phyloP scores from a whole-genome alignment of 1,140 invertebrate genomes.

The Conus ventricosus region DNA sequence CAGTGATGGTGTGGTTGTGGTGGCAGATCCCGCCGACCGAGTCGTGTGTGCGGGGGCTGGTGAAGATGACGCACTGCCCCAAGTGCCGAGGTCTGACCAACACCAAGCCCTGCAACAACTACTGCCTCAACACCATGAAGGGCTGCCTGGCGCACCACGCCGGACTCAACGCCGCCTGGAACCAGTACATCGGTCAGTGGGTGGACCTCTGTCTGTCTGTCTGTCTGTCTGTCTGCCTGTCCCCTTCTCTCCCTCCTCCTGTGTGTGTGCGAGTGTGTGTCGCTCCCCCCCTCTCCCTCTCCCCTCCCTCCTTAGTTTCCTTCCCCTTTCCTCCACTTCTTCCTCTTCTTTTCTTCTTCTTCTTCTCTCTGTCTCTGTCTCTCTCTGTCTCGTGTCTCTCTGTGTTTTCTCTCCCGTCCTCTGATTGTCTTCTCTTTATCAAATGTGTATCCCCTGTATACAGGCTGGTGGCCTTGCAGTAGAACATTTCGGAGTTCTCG shows the following conservation, averaged over 20 bases:
- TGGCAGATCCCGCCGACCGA: constrained; percentile 78
- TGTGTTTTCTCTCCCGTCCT: too few relatives aligned
- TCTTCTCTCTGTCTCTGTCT: too few relatives aligned
- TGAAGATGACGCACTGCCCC: constrained; percentile 90
- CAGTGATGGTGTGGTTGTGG: not conserved
- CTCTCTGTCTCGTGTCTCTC: too few relatives aligned
- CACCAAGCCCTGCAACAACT: constrained; percentile 87
- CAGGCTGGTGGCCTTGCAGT: not conserved
- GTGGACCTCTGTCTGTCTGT: not conserved
- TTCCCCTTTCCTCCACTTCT: too few relatives aligned
- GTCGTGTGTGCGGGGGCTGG: constrained; percentile 86
- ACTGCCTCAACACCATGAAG: constrained; percentile 92
- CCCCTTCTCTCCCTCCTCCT: too few relatives aligned
- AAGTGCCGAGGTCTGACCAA: constrained; percentile 85
- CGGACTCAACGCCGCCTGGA: constrained; percentile 91
- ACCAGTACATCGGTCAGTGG: constrained; percentile 89
- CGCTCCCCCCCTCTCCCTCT: not conserved
- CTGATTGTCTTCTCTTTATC: too few relatives aligned
- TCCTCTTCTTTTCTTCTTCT: too few relatives aligned
- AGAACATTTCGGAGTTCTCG: too few relatives aligned
- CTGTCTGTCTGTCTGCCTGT: not conserved
- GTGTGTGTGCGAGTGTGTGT: too few relatives aligned
- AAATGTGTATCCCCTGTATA: not conserved
- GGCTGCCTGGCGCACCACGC: constrained; percentile 90
- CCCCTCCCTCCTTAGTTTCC: too few relatives aligned